These are phyloP conservation scores for pig (Sus scrofa) DNA, from an alignment of 2,113 vertebrate species.

Conservation along the genomic window T2T-Sscrofa CM000812.6:45220001-45220500, in stretches of 20 bases:
- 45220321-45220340: conserved; percentile 52
- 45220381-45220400: neutral
- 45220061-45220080: too few species aligned
- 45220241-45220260: conserved; percentile 35
- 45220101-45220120: too few species aligned
- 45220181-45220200: conserved; percentile 25
- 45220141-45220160: conserved; percentile 34
- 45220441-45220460: conserved; percentile 60
- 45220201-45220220: conserved; percentile 41
- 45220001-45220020: too few species aligned
- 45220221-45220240: neutral
- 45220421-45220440: neutral
- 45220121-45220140: too few species aligned
- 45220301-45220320: neutral
- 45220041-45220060: too few species aligned
- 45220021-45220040: too few species aligned
- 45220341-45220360: neutral
- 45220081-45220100: too few species aligned
- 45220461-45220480: neutral
- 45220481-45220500: neutral
- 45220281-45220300: conserved; percentile 18
- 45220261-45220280: neutral
- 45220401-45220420: conserved; percentile 41
- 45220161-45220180: conserved; percentile 35
- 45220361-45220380: neutral